Conservation (phyloP, 2,888 invertebrate genomes). For the Allolobophora icterica region DNA sequence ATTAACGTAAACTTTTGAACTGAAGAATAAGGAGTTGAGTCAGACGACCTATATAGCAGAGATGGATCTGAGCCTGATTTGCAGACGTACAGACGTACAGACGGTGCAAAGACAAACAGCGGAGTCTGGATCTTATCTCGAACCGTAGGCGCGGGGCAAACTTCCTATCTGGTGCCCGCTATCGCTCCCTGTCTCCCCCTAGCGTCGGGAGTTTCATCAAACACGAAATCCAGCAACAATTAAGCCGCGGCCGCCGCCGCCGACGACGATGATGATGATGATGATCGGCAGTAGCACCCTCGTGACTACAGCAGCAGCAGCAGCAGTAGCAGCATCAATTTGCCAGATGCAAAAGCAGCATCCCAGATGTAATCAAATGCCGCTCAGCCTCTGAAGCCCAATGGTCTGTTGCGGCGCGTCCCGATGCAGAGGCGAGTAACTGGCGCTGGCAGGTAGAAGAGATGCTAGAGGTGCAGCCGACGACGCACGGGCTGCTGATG, state of each 20-base stretch:
- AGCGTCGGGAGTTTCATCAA: not conserved
- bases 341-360: conserved; percentile 17
- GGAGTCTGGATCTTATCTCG: not conserved
- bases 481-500: not conserved
- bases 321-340: not conserved
- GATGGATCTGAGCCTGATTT: not conserved
- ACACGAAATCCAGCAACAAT: not conserved
- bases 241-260: not conserved
- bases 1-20: not conserved
- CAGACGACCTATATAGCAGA: not conserved
- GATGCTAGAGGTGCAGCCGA: not conserved
- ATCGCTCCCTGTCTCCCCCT: not conserved
- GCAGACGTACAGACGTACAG: not conserved
- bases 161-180: not conserved
- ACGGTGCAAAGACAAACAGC: not conserved
- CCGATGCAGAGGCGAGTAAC: not conserved
- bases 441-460: conserved; percentile 11
- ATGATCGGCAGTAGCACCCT: not conserved
- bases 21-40: not conserved
- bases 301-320: not conserved
- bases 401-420: not conserved
- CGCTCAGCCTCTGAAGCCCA: conserved; percentile 1
- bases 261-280: not conserved
- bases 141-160: not conserved
- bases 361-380: not conserved